Base-by-base conservation (phyloP, 1,140 invertebrate genomes). In the Tetramorium parvispinum region DNA sequence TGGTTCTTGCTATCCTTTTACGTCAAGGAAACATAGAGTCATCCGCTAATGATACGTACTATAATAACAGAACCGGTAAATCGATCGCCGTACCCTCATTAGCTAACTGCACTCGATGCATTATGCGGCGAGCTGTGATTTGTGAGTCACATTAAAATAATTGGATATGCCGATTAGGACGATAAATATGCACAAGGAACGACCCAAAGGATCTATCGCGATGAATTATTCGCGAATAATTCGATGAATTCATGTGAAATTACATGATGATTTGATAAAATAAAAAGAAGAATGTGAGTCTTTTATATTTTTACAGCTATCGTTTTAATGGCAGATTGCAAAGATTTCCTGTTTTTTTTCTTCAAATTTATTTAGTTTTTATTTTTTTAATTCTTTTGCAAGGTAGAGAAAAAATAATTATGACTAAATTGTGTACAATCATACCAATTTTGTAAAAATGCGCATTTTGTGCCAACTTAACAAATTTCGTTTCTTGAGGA, bases 41-140 rank as follows among this genome's bases (percentile, higher is more conserved):
- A 11, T 40, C 46, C 21, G 8, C 3, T 3, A 66, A 4, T 2
- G 13, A 16, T 37, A 53, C 5, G 21, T n/a, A 51, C 0, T 18
- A 16, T 57, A 32, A 73, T 73, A 37, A 37, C 18, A 18, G 53
- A 18, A 27, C 24, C 13, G 24, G 53, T 61, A 75, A 61, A 75
- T 83, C 55, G 53, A 83, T 75, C n/a, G 40, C 18, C 8, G 5
- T 57, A 43, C 24, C 21, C 66, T 75, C 79, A 83, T 83, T 83
- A 83, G 68, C 68, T 83, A 61, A 83, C 73, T 73, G 71, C 68
- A 21, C 13, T 59, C 79, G 21, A 18, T 37, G 51, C 24, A 37
- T 81, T 68, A 81, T 40, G 32, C 53, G 40, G 4, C 18, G 24
- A 53, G 24, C 11, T 16, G 53, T 18, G 18, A 73, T 75, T 75